Base-by-base conservation (phyloP, 92 coral and sea anemone genomes). In the Zoanthus sociatus region DNA sequence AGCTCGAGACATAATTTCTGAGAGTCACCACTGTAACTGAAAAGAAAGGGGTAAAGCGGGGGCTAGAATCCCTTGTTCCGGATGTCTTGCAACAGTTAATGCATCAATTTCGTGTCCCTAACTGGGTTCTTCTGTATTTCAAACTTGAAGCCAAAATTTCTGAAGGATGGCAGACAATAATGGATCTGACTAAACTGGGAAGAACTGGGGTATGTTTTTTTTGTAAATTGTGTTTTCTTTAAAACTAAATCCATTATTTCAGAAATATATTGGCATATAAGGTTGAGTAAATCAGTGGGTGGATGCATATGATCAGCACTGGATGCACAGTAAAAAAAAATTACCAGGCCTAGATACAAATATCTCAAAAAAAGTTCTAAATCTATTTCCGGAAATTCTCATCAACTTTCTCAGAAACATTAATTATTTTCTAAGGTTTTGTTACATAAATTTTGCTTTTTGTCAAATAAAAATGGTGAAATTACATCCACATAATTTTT, bases 121-220 rank as follows among this genome's bases (percentile, higher is more conserved):
- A 91, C 76, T 88, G 91, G 94, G 88, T 75, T 30, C 84, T 88
- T 31, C 77, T 91, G 7, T 91, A 88, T 77, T 88, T 91, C 63
- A 91, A 91, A 50, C 48, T 88, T 13, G 76, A 85, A 20, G 94
- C 94, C 74, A 88, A 79, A 50, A 15, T 91, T 54, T 81, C 91
- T 68, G 89, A 88, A 20, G 79, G 78, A 33, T 88, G 94, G 94
- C 90, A 84, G 37, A 91, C 86, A 6, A 26, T 84, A 64, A 53
- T 88, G 17, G 88, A 91, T 51, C 78, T 87, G 16, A 91, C 91
- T 12, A 61, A 88, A 46, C 86, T 91, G 45, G 91, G 87, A 54
- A 81, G 91, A 58, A 88, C 89, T 9, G 89, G 79, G 84, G 89
- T 84, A 88, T 18, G 88, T 42, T 30, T 79, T 79, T 69, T 69